Evolutionary conservation across 2,113 vertebrate species (phyloP).

Genomic region (Xyliphius kryptos): DNA sequence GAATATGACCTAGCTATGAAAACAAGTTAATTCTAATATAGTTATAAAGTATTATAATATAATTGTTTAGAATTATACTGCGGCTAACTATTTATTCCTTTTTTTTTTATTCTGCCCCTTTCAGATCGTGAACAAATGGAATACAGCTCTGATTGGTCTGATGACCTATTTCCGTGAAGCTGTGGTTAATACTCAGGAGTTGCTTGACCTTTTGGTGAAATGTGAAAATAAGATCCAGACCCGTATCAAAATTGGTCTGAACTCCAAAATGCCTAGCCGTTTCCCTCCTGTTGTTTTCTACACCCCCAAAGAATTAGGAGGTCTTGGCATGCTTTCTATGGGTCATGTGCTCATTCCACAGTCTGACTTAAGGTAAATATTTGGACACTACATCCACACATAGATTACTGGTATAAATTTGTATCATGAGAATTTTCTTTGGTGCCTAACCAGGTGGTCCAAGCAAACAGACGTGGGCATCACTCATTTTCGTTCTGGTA

Average conservation of each 20-base stretch:
- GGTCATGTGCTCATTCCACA: conserved; percentile 97
- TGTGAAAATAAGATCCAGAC: conserved; percentile 99
- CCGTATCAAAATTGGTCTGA: conserved; percentile 96
- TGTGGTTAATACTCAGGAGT: conserved; percentile 96
- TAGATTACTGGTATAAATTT: too few species aligned
- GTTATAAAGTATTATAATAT: too few species aligned
- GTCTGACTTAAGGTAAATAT: conserved; percentile 94
- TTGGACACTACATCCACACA: too few species aligned
- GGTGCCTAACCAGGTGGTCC: too few species aligned
- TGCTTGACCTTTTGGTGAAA: conserved; percentile 93
- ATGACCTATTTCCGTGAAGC: conserved; percentile 99
- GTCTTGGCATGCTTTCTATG: conserved; percentile 97
- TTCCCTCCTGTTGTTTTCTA: conserved; percentile 98
- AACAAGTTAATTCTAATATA: too few species aligned
- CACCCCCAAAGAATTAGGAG: conserved; percentile 93
- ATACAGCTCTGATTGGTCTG: conserved; percentile 92
- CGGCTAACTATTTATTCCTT: too few species aligned
- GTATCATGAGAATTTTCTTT: too few species aligned
- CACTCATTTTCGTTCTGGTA: conserved; percentile 97
- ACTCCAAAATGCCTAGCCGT: conserved; percentile 98
- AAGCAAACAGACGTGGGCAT: conserved; percentile 98
- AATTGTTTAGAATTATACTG: too few species aligned
- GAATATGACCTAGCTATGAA: too few species aligned
- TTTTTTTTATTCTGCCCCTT: too few species aligned
- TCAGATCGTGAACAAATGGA: conserved; percentile 99